phyloP scores from a whole-genome alignment of 2,888 invertebrate species.

The Lasioglossum zephyrum region DNA sequence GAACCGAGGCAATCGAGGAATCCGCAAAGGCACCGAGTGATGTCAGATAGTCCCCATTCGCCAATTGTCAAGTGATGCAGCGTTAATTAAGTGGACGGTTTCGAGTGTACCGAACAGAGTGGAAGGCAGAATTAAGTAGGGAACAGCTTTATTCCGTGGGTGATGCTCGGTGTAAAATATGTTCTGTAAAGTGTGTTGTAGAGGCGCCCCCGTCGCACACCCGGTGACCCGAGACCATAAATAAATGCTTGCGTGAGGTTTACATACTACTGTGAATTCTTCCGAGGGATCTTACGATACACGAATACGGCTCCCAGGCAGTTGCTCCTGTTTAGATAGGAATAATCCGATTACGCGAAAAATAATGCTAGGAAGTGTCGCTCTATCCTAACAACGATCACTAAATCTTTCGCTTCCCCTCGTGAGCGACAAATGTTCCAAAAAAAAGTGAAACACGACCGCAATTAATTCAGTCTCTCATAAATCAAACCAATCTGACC shows the following conservation, averaged over 20 bases:
- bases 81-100: conserved; percentile 48
- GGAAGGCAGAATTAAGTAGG: conserved; percentile 62
- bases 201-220: conserved; percentile 80
- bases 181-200: conserved; percentile 71
- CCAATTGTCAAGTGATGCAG: conserved; percentile 45
- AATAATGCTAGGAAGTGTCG: not conserved
- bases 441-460: not conserved
- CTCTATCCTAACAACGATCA: not conserved
- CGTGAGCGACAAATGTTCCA: not conserved
- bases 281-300: conserved; percentile 50
- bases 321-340: conserved; percentile 16
- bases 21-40: conserved; percentile 24
- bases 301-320: conserved; percentile 36
- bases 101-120: conserved; percentile 65
- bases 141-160: conserved; percentile 80
- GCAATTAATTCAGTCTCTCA: not conserved
- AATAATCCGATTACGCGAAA: not conserved
- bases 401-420: not conserved
- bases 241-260: conserved; percentile 81
- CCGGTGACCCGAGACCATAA: conserved; percentile 83
- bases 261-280: conserved; percentile 68
- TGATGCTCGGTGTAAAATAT: conserved; percentile 79
- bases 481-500: not conserved
- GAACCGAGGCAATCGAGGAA: conserved; percentile 10
- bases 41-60: conserved; percentile 40